Conservation (phyloP, 2,113 vertebrate genomes). For the Ovis aries region DNA sequence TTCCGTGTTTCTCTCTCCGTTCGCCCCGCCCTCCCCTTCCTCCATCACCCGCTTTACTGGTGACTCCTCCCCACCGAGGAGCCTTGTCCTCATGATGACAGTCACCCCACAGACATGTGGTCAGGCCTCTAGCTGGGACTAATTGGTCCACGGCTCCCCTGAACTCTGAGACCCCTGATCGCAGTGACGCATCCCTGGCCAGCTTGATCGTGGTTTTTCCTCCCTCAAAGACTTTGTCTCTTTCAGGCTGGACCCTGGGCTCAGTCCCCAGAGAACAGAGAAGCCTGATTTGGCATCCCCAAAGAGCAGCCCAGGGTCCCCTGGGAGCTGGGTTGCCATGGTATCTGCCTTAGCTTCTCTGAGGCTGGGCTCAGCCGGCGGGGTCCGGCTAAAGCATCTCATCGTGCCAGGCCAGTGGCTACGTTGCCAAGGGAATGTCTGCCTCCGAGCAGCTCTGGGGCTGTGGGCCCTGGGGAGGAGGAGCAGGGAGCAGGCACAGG, state of each 20-base stretch:
- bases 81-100: fast-evolving
- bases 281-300: background rate
- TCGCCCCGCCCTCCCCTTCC: background rate
- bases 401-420: background rate
- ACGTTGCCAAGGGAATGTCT: background rate
- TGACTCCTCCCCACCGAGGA: background rate
- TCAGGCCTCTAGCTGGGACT: background rate
- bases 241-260: background rate
- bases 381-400: constrained; percentile 25
- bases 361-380: background rate
- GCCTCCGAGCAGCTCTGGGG: background rate
- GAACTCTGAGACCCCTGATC: background rate
- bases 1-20: background rate
- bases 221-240: background rate
- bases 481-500: background rate
- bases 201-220: background rate
- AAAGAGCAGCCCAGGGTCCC: background rate
- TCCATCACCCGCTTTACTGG: background rate
- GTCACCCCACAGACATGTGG: background rate
- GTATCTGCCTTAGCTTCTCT: background rate
- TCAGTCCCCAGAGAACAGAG: background rate
- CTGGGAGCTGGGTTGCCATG: constrained; percentile 41
- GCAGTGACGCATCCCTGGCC: background rate
- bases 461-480: background rate
- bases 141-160: background rate